Percentiles rank a stretch among this genome's conserved stretches.
Evolutionary conservation across 2,113 vertebrate species (phyloP).

Genomic region (Morone chrysops): DNA sequence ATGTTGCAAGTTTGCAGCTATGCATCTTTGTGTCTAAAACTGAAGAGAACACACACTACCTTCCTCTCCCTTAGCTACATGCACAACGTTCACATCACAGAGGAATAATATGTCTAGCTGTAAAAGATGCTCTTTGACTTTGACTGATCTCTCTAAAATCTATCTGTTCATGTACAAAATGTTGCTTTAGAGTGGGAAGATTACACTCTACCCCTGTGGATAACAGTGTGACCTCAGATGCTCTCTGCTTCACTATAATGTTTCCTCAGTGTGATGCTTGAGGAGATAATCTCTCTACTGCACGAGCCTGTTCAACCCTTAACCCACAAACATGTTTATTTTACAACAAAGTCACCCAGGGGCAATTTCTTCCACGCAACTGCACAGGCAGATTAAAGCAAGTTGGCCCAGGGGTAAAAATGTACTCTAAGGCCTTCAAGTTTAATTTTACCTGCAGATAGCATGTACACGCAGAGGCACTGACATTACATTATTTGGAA

Average conservation of each 20-base stretch:
- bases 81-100: background rate
- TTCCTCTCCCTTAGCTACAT: background rate
- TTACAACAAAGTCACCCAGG: conserved; percentile 6
- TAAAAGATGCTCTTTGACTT: conserved; percentile 23
- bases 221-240: conserved; percentile 17
- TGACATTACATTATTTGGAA: conserved; percentile 12
- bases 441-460: conserved; percentile 44
- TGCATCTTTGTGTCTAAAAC: background rate
- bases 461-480: background rate
- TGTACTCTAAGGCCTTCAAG: background rate
- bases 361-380: background rate
- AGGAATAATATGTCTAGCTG: background rate
- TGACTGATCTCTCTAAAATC: background rate
- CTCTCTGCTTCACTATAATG: background rate
- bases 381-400: background rate
- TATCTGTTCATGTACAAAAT: conserved; percentile 19
- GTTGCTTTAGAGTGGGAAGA: conserved; percentile 15
- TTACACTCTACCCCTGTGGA: conserved; percentile 7
- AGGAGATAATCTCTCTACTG: conserved; percentile 22
- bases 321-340: conserved; percentile 12
- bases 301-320: background rate
- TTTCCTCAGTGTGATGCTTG: conserved; percentile 18
- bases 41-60: background rate
- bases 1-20: conserved; percentile 25
- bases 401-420: background rate